Evolutionary conservation across 2,113 vertebrate species (phyloP).

Genomic region (Podarcis muralis): DNA sequence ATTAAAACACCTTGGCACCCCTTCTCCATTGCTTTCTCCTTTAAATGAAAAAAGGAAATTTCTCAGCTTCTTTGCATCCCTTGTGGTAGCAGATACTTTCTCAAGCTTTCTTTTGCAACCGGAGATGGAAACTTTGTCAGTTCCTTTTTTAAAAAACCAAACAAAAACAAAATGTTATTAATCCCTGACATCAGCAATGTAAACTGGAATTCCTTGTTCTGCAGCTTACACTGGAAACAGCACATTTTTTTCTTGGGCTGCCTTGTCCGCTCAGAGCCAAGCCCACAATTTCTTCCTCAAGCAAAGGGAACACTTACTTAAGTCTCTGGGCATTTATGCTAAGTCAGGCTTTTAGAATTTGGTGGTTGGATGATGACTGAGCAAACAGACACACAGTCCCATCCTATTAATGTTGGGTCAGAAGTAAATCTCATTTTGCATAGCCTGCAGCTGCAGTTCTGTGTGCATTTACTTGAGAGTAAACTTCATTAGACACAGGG

Average conservation of each 20-base stretch:
- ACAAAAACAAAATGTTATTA: neutral
- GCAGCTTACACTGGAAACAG: neutral
- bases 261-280: neutral
- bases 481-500: neutral
- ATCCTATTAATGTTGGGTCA: neutral
- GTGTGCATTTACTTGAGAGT: neutral
- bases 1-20: neutral
- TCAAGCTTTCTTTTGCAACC: constrained; percentile 7
- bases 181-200: neutral
- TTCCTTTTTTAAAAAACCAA: neutral
- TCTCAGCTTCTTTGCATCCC: neutral
- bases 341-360: neutral
- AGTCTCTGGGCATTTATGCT: neutral
- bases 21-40: neutral
- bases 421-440: neutral
- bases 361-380: neutral
- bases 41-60: constrained; percentile 9
- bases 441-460: neutral
- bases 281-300: constrained; percentile 2
- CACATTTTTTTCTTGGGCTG: neutral
- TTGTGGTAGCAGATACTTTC: neutral
- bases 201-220: neutral
- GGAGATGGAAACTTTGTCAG: neutral
- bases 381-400: neutral
- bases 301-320: neutral